Conservation (phyloP, 2,888 invertebrate genomes). For the Melanostoma mellinum region DNA sequence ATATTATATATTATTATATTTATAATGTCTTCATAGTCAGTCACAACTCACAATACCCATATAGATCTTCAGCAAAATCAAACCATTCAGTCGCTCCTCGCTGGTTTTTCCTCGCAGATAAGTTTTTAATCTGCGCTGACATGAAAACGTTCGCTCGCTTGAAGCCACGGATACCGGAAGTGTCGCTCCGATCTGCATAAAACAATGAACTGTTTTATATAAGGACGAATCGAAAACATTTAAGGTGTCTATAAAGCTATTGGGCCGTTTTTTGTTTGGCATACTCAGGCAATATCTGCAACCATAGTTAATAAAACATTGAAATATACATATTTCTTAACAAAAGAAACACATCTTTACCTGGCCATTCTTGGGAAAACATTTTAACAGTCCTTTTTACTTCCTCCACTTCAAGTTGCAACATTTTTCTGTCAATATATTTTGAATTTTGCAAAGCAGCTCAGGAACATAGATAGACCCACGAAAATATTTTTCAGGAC, state of each 20-base stretch:
- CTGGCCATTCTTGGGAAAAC: slow-evolving; percentile 42
- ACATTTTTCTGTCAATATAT: slow-evolving; percentile 50
- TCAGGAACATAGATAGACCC: slow-evolving; percentile 43
- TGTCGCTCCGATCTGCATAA: neutral
- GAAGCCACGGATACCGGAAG: no score
- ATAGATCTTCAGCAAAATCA: no score
- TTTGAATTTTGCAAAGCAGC: slow-evolving; percentile 52
- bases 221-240: neutral
- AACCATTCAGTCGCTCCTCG: no score
- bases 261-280: neutral
- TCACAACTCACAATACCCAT: no score
- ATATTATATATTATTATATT: no score
- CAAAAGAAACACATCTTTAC: neutral
- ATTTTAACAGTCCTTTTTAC: slow-evolving; percentile 17
- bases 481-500: slow-evolving; percentile 48
- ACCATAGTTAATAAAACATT: neutral
- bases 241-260: neutral
- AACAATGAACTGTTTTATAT: slow-evolving; percentile 4
- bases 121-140: no score
- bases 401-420: slow-evolving; percentile 15
- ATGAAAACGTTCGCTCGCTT: no score
- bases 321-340: no score
- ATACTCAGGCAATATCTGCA: neutral
- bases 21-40: no score
- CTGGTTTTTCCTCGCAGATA: no score